These are phyloP conservation scores for Drosophila elegans DNA, from an alignment of 1,140 invertebrate genomes.

Conservation along the genomic window DNA sequence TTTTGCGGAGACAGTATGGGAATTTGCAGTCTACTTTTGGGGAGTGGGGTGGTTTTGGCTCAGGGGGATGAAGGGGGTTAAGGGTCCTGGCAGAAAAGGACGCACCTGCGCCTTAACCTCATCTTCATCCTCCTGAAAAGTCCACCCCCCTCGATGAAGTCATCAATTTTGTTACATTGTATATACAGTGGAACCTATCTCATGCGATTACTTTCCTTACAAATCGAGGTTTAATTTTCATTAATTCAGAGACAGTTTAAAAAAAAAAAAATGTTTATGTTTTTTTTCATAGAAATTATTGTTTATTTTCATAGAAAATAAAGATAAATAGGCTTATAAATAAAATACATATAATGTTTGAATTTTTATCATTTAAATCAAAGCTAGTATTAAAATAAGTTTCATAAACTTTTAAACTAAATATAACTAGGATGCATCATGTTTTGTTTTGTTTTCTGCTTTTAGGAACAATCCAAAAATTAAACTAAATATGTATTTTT, in stretches of 20 bases:
- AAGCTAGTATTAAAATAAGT: too few species aligned
- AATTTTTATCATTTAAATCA: too few species aligned
- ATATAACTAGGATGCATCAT: too few species aligned
- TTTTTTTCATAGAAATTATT: too few species aligned
- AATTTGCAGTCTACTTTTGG: slow-evolving; percentile 46
- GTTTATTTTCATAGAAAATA: too few species aligned
- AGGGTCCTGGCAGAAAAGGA: slow-evolving; percentile 30
- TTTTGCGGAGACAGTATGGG: slow-evolving; percentile 29
- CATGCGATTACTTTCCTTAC: neutral
- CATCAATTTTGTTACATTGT: slow-evolving; percentile 42
- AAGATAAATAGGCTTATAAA: too few species aligned
- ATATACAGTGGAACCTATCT: neutral
- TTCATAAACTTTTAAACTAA: too few species aligned
- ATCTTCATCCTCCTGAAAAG: neutral
- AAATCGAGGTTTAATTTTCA: neutral
- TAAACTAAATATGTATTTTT: too few species aligned
- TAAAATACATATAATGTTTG: too few species aligned
- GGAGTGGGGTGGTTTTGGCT: neutral
- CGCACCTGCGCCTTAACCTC: slow-evolving; percentile 42
- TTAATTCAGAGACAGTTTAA: too few species aligned
- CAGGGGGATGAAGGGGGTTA: neutral
- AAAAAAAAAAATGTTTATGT: neutral
- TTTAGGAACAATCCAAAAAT: too few species aligned
- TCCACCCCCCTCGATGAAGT: slow-evolving; percentile 43
- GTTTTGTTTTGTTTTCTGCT: too few species aligned